Conservation (phyloP, 2,888 invertebrate genomes). For the Lasius platythorax region DNA sequence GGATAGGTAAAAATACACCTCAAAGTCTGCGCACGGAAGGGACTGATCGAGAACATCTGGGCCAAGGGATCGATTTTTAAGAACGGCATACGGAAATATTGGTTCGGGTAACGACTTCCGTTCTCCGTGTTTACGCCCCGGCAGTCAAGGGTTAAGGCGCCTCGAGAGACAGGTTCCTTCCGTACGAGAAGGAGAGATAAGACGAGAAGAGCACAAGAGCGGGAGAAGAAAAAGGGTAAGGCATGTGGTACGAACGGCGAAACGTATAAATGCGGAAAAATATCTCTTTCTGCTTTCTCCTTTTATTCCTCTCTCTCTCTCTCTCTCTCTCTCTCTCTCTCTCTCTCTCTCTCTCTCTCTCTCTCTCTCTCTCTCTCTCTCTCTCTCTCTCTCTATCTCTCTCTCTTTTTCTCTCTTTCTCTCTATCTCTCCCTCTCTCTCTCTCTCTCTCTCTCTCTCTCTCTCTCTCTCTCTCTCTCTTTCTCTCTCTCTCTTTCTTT, state of each 20-base stretch:
- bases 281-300: constrained; percentile 44
- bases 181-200: constrained; percentile 28
- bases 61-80: constrained; percentile 59
- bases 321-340: not conserved
- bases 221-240: not conserved
- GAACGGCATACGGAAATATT: constrained; percentile 65
- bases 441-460: not conserved
- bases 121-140: constrained; percentile 62
- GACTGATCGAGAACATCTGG: constrained; percentile 50
- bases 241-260: not conserved
- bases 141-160: constrained; percentile 66
- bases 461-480: not conserved
- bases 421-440: not conserved
- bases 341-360: not conserved
- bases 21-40: constrained; percentile 47
- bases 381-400: constrained; percentile 14
- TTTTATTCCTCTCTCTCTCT: not conserved
- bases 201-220: constrained; percentile 23
- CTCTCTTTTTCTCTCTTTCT: not conserved
- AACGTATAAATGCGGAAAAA: constrained; percentile 34
- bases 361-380: not conserved
- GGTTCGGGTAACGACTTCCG: constrained; percentile 65
- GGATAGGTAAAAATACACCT: constrained; percentile 52
- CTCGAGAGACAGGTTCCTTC: constrained; percentile 57
- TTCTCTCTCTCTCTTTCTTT: constrained; percentile 17